phyloP scores from a whole-genome alignment of 1,140 invertebrate species.

The Zaprionus lachaisei region DNA sequence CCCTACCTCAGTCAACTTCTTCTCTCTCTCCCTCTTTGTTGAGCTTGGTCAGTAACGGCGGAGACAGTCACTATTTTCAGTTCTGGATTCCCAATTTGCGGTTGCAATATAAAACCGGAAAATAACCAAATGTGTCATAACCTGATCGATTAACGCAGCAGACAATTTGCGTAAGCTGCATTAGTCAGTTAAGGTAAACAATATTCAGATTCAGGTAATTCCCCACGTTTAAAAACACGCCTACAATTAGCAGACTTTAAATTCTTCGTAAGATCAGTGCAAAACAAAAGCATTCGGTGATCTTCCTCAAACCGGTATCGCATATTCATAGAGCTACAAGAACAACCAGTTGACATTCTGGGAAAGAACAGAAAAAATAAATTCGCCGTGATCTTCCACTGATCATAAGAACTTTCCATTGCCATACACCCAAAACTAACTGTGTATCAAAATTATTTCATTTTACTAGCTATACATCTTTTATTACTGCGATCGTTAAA shows the following conservation, averaged over 20 bases:
- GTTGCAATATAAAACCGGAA: slow-evolving; percentile 10
- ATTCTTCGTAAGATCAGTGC: slow-evolving; percentile 1
- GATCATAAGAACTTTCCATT: background rate
- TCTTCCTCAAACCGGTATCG: background rate
- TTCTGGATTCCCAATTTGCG: background rate
- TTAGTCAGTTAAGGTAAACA: slow-evolving; percentile 17
- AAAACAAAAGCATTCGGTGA: slow-evolving; percentile 2
- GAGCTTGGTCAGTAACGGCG: slow-evolving; percentile 15
- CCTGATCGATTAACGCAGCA: slow-evolving; percentile 7
- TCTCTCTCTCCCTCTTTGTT: background rate
- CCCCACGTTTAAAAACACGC: slow-evolving; percentile 1
- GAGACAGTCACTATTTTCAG: background rate
- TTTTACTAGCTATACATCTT: background rate
- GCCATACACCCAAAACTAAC: background rate
- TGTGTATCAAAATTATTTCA: background rate
- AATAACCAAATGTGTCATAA: slow-evolving; percentile 25
- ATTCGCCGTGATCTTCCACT: background rate
- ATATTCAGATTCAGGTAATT: slow-evolving; percentile 23
- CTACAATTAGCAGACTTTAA: background rate
- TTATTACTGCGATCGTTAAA: background rate
- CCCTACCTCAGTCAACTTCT: background rate
- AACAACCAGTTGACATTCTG: background rate
- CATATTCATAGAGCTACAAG: background rate
- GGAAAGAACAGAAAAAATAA: background rate
- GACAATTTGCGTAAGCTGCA: background rate